These are phyloP conservation scores for Daphoenositta chrysoptera DNA, from an alignment of 2,113 vertebrate species.

Conservation along the genomic window DNA sequence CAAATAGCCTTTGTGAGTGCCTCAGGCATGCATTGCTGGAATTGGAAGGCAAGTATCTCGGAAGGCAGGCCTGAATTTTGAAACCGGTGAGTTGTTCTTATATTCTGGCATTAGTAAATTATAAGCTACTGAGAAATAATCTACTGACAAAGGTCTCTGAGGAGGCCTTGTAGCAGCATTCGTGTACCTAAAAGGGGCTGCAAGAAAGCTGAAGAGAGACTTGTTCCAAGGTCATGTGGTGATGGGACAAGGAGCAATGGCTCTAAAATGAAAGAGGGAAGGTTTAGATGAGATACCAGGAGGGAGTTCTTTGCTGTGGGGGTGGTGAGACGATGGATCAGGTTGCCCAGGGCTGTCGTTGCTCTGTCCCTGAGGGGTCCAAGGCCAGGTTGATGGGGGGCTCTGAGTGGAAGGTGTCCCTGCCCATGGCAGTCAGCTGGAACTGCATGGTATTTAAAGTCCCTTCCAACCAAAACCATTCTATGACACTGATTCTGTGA, in stretches of 20 bases:
- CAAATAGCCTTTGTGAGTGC: slow-evolving; percentile 45
- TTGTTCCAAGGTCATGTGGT: background rate
- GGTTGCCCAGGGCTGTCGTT: background rate
- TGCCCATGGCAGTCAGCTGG: background rate
- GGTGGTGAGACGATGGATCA: background rate
- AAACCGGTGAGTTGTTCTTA: slow-evolving; percentile 12
- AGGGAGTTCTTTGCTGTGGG: background rate
- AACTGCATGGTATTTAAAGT: background rate
- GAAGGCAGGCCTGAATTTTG: slow-evolving; percentile 45
- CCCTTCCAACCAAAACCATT: background rate
- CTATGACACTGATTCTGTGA: background rate
- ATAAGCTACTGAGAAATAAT: slow-evolving; percentile 5
- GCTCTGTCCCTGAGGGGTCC: background rate
- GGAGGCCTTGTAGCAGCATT: fast-evolving
- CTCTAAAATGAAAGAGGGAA: background rate
- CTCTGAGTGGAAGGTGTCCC: background rate
- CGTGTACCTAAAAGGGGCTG: background rate
- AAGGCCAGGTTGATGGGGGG: background rate
- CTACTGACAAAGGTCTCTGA: background rate
- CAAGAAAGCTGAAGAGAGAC: background rate
- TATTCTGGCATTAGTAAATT: slow-evolving; percentile 42
- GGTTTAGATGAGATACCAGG: background rate
- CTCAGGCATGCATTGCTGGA: slow-evolving; percentile 40
- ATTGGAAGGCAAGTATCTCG: slow-evolving; percentile 47
- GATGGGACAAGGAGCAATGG: background rate